Evolutionary conservation across 1,140 invertebrate species (phyloP).

Genomic region (Habropoda laboriosa): DNA sequence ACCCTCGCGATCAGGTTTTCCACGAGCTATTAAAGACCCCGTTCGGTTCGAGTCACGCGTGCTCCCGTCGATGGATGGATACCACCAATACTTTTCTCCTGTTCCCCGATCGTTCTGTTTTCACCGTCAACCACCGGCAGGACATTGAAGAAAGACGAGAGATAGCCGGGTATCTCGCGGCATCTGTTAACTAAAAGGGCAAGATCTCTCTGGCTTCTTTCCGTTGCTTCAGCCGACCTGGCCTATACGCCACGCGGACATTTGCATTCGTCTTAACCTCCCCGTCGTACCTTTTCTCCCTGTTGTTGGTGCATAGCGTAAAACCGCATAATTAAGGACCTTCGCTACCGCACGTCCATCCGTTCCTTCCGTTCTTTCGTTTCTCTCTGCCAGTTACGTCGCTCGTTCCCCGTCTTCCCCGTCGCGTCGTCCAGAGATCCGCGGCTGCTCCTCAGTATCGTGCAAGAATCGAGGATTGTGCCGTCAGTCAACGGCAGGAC

Average conservation of each 20-base stretch:
- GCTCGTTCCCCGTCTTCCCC: conserved; percentile 18
- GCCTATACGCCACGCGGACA: conserved; percentile 60
- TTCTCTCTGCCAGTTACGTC: conserved; percentile 61
- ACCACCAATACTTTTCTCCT: conserved; percentile 31
- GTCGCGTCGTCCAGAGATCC: conserved; percentile 59
- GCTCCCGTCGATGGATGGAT: background rate
- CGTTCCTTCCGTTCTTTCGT: conserved; percentile 50
- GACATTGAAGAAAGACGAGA: conserved; percentile 27
- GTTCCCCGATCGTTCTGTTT: conserved; percentile 36
- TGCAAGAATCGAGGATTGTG: conserved; percentile 76
- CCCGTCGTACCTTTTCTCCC: conserved; percentile 26
- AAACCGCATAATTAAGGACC: conserved; percentile 79
- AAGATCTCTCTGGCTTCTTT: conserved; percentile 71
- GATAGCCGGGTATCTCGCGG: conserved; percentile 73
- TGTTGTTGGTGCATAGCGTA: conserved; percentile 60
- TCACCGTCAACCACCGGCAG: background rate
- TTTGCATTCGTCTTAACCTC: conserved; percentile 72
- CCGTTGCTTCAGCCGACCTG: conserved; percentile 40
- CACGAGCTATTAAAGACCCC: background rate
- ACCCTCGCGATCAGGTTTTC: background rate
- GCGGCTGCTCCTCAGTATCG: conserved; percentile 62
- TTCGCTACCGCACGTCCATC: conserved; percentile 55
- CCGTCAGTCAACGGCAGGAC: conserved; percentile 74
- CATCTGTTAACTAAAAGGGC: conserved; percentile 79
- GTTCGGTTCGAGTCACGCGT: conserved; percentile 9